Base-by-base conservation (phyloP, 2,797 vertebrate species). In the Anableps anableps region DNA sequence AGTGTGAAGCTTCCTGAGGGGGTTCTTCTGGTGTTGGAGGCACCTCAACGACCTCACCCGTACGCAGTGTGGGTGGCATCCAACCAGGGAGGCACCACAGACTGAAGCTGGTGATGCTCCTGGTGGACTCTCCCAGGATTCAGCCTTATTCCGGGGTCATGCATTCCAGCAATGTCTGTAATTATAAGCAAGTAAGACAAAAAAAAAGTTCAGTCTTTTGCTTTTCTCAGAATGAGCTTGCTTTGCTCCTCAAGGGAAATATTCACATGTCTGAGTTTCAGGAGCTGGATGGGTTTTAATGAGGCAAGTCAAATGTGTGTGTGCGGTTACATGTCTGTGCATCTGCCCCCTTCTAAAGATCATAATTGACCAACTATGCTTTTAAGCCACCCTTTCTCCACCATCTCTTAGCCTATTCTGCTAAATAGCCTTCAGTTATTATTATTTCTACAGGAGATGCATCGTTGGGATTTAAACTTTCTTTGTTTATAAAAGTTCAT, bases 231-330 rank as follows among this genome's bases (percentile, higher is more conserved):
- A 95, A 95, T 95, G 95, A 95, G 94, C 90, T 93, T 92, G 91
- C 89, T 89, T 91, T 75, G 47, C 88, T 94, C 91, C 95, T 94
- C 95, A 85, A 92, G 94, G 91, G 95, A 95, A 93, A 93, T 91
- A 90, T 94, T 93, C 94, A 91, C 93, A 95, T 95, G 93, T 95
- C 91, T 86, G 92, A 95, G 93, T 95, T 96, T 92, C 94, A 84
- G 92, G 89, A 93, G 94, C 92, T 94, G 93, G 94, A 95, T 94
- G 91, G 89, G 93, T 95, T 95, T 95, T 96, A 96, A 96, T 95
- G 95, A 95, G 95, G 93, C 94, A 95, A 95, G 94, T 95, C 94
- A 94, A 95, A 84, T 80, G 81, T 84, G 84, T 88, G 85, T 81
- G 84, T 34, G 77, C 79, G 83, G 79, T 75, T 83, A 82, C 82